Conservation (phyloP, 2,797 vertebrate species). For the Gymnothorax reevesii region DNA sequence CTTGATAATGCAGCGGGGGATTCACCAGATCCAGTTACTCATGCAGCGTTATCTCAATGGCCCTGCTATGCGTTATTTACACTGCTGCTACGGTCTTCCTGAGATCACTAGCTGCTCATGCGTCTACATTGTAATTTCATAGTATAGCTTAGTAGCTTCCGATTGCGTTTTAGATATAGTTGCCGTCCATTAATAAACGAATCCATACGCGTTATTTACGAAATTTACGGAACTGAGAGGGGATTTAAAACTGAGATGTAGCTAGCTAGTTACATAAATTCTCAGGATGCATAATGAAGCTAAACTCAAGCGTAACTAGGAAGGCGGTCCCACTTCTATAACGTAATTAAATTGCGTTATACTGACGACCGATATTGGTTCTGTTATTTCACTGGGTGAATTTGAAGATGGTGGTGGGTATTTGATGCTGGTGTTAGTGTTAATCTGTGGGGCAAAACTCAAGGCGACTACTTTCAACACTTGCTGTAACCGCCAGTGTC, state of each 20-base stretch:
- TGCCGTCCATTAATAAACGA: neutral
- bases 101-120: neutral
- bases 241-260: neutral
- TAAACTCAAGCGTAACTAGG: neutral
- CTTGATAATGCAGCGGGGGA: neutral
- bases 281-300: neutral
- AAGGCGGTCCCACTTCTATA: neutral
- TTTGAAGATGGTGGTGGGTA: no score
- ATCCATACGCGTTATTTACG: neutral
- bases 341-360: neutral
- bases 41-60: neutral
- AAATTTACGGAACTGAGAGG: neutral
- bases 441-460: no score
- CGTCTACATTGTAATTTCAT: neutral
- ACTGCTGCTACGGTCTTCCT: neutral
- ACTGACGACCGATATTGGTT: neutral
- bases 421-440: no score
- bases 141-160: neutral
- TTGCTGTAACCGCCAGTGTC: no score
- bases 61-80: neutral
- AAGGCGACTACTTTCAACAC: no score
- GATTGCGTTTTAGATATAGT: neutral
- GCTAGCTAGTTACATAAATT: neutral
- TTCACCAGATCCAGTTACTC: slow-evolving; percentile 19
- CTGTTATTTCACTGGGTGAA: neutral